phyloP scores from a whole-genome alignment of 1,140 invertebrate species.

The Alviniconcha marisindica region DNA sequence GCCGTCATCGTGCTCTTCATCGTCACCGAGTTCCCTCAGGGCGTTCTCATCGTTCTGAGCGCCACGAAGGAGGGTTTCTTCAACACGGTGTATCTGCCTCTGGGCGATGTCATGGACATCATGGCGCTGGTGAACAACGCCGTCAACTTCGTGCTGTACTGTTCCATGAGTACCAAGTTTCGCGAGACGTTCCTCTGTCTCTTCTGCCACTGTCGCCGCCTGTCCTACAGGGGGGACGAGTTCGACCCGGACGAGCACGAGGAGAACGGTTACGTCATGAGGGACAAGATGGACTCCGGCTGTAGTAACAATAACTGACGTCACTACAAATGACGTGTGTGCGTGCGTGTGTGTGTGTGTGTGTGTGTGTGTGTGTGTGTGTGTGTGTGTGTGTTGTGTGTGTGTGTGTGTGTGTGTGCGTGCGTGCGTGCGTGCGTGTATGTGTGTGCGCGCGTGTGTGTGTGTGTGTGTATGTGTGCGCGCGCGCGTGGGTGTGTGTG shows the following conservation, averaged over 20 bases:
- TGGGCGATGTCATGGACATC: constrained; percentile 95
- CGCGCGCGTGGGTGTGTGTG: neutral
- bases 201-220: constrained; percentile 63
- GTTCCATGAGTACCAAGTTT: constrained; percentile 95
- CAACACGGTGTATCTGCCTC: constrained; percentile 75
- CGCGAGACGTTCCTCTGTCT: constrained; percentile 84
- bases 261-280: constrained; percentile 52
- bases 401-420: too few species aligned
- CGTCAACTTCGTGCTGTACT: constrained; percentile 95
- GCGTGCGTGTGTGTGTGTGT: neutral
- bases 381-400: neutral
- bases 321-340: neutral
- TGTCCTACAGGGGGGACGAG: constrained; percentile 5
- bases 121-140: constrained; percentile 93
- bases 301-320: constrained; percentile 44
- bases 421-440: too few species aligned
- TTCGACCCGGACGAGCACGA: neutral
- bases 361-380: constrained; percentile 11
- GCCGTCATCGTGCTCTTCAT: constrained; percentile 91
- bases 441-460: neutral
- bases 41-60: constrained; percentile 75
- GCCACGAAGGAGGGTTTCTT: constrained; percentile 66
- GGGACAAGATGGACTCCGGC: constrained; percentile 45
- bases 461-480: constrained; percentile 5
- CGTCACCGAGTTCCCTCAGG: constrained; percentile 89